phyloP scores from a whole-genome alignment of 2,888 invertebrate genomes.

The Shargacucullia verbasci region DNA sequence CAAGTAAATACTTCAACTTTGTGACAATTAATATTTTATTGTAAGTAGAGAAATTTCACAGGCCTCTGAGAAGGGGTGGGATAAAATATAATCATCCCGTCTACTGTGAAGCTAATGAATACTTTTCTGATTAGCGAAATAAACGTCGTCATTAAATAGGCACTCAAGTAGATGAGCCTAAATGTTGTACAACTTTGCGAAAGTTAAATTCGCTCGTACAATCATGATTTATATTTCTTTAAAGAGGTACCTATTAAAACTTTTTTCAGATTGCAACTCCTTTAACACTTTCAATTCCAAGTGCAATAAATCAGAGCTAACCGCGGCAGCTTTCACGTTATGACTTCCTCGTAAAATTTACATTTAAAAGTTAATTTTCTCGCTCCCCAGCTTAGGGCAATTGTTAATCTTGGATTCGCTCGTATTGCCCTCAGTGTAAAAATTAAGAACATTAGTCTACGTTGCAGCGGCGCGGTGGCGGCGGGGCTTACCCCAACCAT shows the following conservation, averaged over 20 bases:
- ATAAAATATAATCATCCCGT: conserved; percentile 41
- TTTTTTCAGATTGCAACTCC: conserved; percentile 88
- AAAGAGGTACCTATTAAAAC: conserved; percentile 88
- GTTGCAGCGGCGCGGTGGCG: conserved; percentile 44
- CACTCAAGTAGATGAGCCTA: conserved; percentile 79
- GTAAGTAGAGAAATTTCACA: conserved; percentile 8
- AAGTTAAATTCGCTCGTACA: conserved; percentile 80
- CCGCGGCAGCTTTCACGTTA: conserved; percentile 88
- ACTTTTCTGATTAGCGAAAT: conserved; percentile 71
- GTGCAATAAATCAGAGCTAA: conserved; percentile 87
- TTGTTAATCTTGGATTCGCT: conserved; percentile 85
- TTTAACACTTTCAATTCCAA: conserved; percentile 88
- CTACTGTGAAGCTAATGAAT: conserved; percentile 67
- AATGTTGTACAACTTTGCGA: conserved; percentile 80
- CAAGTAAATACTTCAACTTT: conserved; percentile 21
- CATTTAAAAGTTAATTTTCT: conserved; percentile 89
- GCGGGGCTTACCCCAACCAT: conserved; percentile 5
- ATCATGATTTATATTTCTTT: conserved; percentile 87
- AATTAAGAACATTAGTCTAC: conserved; percentile 74
- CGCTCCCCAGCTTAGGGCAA: conserved; percentile 80
- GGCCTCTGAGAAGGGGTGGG: conserved; percentile 24
- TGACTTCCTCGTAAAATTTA: conserved; percentile 89
- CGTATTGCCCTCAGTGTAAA: conserved; percentile 69
- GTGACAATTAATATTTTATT: conserved; percentile 19
- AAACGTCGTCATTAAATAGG: conserved; percentile 81